Evolutionary conservation across 2,797 vertebrate species (phyloP).

Genomic region (Phalanger gymnotis): DNA sequence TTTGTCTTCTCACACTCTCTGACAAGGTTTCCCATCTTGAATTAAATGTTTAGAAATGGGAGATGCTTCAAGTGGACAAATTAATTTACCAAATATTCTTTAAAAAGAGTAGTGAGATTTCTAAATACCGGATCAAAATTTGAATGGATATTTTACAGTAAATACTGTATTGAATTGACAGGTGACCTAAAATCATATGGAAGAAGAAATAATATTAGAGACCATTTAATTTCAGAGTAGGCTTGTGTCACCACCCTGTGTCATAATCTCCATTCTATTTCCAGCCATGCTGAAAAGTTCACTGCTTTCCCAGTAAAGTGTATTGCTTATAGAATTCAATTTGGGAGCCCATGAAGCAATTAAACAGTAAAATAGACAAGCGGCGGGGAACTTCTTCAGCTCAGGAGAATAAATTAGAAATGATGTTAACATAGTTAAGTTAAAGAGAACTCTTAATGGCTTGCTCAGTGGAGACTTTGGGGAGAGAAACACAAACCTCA

Average conservation of each 20-base stretch:
- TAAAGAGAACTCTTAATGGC: conserved; percentile 54
- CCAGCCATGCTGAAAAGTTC: conserved; percentile 53
- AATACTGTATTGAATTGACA: conserved; percentile 1
- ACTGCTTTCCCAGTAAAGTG: conserved; percentile 50
- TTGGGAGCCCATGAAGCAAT: conserved; percentile 58
- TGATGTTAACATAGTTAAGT: conserved; percentile 55
- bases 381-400: conserved; percentile 19
- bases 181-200: neutral
- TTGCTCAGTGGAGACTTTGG: conserved; percentile 26
- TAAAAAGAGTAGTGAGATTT: neutral
- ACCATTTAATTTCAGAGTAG: neutral
- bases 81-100: neutral
- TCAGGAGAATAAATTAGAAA: conserved; percentile 61
- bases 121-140: neutral
- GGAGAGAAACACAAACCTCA: neutral
- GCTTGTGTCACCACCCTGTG: neutral
- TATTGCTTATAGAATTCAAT: conserved; percentile 60
- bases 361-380: conserved; percentile 62
- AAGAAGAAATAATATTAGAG: neutral
- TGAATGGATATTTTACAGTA: neutral
- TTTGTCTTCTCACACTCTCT: neutral
- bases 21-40: neutral
- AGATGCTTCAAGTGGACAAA: neutral
- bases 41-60: neutral
- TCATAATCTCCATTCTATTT: conserved; percentile 57